Percentiles rank a stretch among this genome's conserved stretches.
phyloP scores from a whole-genome alignment of 2,113 vertebrate genomes.

The Myrmophylax atrothorax region DNA sequence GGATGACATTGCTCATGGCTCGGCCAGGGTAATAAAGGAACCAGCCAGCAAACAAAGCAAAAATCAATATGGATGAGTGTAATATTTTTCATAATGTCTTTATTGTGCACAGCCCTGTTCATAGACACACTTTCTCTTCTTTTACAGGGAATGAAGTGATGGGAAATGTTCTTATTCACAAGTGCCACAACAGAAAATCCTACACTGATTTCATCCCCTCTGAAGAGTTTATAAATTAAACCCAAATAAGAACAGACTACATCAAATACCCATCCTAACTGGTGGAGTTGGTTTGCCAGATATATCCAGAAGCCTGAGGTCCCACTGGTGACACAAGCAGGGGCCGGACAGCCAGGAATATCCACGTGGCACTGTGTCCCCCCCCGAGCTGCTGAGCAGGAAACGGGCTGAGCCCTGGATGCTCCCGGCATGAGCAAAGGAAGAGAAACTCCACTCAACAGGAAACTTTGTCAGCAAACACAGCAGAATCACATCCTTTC shows the following conservation, averaged over 20 bases:
- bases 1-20: slow-evolving; percentile 52
- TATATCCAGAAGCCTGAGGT: neutral
- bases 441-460: neutral
- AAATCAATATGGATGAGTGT: slow-evolving; percentile 58
- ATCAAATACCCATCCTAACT: neutral
- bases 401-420: neutral
- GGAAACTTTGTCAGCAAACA: slow-evolving; percentile 19
- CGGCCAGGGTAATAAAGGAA: slow-evolving; percentile 26
- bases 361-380: fast-evolving
- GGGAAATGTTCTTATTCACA: neutral
- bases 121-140: neutral
- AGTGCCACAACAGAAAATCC: neutral
- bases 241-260: neutral
- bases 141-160: neutral
- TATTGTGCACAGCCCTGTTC: neutral
- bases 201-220: neutral
- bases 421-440: neutral
- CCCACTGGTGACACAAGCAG: neutral
- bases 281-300: neutral
- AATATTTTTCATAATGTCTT: slow-evolving; percentile 52
- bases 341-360: neutral
- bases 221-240: neutral
- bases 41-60: slow-evolving; percentile 47
- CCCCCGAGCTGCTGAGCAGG: neutral
- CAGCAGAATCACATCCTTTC: slow-evolving; percentile 30